phyloP scores from a whole-genome alignment of 2,888 invertebrate species.

The Hoplodrina blanda region DNA sequence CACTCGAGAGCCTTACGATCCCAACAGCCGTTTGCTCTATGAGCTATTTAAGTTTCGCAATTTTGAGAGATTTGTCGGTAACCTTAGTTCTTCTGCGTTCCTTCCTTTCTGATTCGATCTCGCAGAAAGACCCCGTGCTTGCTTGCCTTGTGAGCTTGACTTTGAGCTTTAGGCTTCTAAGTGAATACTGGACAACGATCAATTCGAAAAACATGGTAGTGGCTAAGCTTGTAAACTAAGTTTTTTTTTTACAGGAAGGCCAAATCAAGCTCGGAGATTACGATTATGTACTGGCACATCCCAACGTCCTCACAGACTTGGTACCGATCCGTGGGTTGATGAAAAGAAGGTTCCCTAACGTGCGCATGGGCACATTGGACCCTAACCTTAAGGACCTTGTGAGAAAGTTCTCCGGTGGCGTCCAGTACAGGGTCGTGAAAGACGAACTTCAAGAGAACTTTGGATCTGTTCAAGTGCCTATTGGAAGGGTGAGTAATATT shows the following conservation, averaged over 20 bases:
- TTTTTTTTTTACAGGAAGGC: conserved; percentile 89
- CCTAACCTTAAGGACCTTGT: conserved; percentile 92
- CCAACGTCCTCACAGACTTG: conserved; percentile 94
- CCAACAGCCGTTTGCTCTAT: no score
- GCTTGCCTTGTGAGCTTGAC: no score
- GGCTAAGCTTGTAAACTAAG: background rate
- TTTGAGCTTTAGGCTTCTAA: no score
- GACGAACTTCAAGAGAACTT: conserved; percentile 94
- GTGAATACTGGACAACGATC: no score
- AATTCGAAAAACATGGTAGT: no score
- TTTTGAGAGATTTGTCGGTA: no score
- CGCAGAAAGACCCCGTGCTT: no score
- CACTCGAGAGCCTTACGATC: no score
- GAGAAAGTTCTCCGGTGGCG: conserved; percentile 92
- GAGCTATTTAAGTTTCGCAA: no score
- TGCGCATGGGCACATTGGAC: conserved; percentile 92
- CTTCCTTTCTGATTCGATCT: no score
- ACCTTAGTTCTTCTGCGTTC: no score
- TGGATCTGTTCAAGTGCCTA: conserved; percentile 91
- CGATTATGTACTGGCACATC: conserved; percentile 94
- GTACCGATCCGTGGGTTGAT: conserved; percentile 94
- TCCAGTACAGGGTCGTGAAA: conserved; percentile 92
- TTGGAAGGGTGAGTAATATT: conserved; percentile 92
- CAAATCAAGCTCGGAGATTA: conserved; percentile 92
- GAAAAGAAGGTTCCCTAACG: conserved; percentile 94